Percentiles rank a stretch among this genome's conserved stretches.
Evolutionary conservation across 2,797 vertebrate genomes (phyloP).

Genomic region (Rhinophrynus dorsalis): DNA sequence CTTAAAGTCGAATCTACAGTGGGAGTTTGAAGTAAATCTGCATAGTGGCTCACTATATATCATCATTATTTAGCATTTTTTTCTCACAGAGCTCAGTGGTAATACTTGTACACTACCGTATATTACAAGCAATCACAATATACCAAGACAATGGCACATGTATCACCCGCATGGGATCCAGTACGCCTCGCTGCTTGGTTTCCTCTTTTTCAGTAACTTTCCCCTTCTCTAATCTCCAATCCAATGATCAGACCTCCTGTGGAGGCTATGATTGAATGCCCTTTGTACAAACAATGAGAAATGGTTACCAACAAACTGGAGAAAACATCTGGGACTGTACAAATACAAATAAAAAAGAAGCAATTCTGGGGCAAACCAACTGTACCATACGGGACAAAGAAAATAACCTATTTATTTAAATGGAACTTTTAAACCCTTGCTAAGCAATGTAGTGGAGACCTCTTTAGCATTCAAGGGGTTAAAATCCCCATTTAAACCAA

Average conservation of each 20-base stretch:
- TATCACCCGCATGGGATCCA: not conserved
- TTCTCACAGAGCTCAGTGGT: not conserved
- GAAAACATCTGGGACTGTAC: too few species aligned
- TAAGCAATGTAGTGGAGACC: too few species aligned
- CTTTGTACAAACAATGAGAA: not conserved
- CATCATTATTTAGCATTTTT: not conserved
- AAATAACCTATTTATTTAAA: too few species aligned
- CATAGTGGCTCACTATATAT: too few species aligned
- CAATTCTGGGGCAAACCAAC: too few species aligned
- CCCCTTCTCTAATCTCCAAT: not conserved
- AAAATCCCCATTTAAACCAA: too few species aligned
- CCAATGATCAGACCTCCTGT: slow-evolving; percentile 11
- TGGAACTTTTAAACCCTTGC: too few species aligned
- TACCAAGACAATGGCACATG: not conserved
- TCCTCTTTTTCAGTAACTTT: not conserved
- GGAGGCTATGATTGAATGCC: not conserved
- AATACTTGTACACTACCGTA: not conserved
- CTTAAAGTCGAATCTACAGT: too few species aligned
- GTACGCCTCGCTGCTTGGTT: not conserved
- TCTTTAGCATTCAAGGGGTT: too few species aligned
- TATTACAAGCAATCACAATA: not conserved
- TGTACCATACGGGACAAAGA: too few species aligned
- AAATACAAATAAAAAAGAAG: too few species aligned
- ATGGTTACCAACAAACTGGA: not conserved
- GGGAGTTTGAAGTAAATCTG: not conserved